These are phyloP conservation scores for Gymnocephalus cernua DNA, from an alignment of 2,113 vertebrate genomes.

Conservation along the genomic window DNA sequence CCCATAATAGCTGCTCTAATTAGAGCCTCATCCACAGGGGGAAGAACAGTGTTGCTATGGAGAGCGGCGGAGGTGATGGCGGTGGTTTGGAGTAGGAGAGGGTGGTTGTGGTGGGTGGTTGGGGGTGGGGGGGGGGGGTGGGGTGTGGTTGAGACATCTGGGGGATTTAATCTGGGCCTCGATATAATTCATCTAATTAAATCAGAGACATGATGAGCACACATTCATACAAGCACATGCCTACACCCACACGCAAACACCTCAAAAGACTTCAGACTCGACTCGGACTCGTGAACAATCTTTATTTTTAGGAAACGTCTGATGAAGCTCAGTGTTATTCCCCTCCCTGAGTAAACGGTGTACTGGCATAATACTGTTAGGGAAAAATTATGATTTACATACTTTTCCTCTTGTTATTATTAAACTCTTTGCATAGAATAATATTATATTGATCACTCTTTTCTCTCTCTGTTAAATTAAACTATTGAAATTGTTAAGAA, in stretches of 20 bases:
- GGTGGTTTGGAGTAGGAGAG: slow-evolving; percentile 73
- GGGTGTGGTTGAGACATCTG: slow-evolving; percentile 84
- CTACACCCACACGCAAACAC: slow-evolving; percentile 25
- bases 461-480: too few species aligned
- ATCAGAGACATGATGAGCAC: slow-evolving; percentile 83
- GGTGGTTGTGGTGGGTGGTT: slow-evolving; percentile 35
- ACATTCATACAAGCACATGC: slow-evolving; percentile 68
- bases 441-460: too few species aligned
- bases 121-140: slow-evolving; percentile 44
- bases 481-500: too few species aligned
- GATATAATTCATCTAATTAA: slow-evolving; percentile 88
- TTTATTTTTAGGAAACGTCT: too few species aligned
- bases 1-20: slow-evolving; percentile 90
- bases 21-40: slow-evolving; percentile 85
- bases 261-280: too few species aligned
- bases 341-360: too few species aligned
- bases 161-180: slow-evolving; percentile 87
- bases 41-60: slow-evolving; percentile 85
- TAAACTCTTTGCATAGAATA: too few species aligned
- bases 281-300: too few species aligned
- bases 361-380: too few species aligned
- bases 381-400: too few species aligned
- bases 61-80: slow-evolving; percentile 75
- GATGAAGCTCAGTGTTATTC: too few species aligned
- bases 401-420: too few species aligned